Evolutionary conservation across 2,797 vertebrate genomes (phyloP).

Genomic region (Pseudocheirus occidentalis): DNA sequence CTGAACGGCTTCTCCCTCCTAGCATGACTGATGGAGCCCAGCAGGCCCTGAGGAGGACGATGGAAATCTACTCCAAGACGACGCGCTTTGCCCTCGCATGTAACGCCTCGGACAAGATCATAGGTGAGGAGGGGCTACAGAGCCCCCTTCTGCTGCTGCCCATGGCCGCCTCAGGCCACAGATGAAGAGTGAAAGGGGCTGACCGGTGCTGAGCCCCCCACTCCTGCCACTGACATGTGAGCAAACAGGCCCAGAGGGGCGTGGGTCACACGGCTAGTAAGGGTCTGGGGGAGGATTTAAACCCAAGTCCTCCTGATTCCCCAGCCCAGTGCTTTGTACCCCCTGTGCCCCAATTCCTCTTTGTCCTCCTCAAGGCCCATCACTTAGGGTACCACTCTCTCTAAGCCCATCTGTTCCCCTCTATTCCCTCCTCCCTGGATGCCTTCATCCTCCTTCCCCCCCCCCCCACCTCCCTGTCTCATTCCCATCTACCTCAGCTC

Average conservation of each 20-base stretch:
- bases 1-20: neutral
- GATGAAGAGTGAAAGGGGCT: neutral
- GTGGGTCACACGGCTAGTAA: neutral
- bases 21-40: constrained; percentile 99
- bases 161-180: accelerated
- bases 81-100: constrained; percentile 97
- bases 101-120: constrained; percentile 98
- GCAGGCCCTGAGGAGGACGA: constrained; percentile 96
- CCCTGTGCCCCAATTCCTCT: too few relatives aligned
- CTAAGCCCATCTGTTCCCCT: neutral
- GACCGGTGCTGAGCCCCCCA: neutral
- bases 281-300: neutral
- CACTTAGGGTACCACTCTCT: neutral
- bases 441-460: too few relatives aligned
- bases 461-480: neutral
- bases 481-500: neutral
- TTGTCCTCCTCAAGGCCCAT: neutral
- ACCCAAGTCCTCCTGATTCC: neutral
- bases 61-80: constrained; percentile 99
- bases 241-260: neutral
- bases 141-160: too few relatives aligned
- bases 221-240: neutral
- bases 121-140: constrained; percentile 82
- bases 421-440: too few relatives aligned
- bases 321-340: neutral